Evolutionary conservation across 2,113 vertebrate genomes (phyloP).

Genomic region (Sceloporus undulatus): DNA sequence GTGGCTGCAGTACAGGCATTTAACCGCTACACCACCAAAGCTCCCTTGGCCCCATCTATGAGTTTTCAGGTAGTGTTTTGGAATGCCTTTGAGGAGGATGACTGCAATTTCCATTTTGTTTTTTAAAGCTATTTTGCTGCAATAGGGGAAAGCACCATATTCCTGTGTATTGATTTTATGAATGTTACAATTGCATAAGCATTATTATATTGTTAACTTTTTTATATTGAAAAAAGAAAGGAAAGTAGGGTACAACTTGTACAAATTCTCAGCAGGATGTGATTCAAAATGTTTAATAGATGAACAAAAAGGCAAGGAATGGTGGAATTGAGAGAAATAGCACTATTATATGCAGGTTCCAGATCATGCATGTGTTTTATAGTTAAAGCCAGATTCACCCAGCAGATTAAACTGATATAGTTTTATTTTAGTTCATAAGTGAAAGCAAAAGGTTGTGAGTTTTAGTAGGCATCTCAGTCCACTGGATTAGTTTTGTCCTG

Average conservation of each 20-base stretch:
- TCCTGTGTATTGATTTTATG: not conserved
- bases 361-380: not conserved
- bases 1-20: no score
- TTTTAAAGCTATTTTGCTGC: no score
- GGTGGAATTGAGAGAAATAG: no score
- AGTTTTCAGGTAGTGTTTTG: not conserved
- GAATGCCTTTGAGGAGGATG: not conserved
- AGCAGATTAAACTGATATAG: not conserved
- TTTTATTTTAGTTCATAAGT: not conserved
- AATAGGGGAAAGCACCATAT: not conserved
- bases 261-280: not conserved
- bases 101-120: not conserved
- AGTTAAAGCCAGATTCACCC: not conserved
- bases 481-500: not conserved
- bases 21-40: no score
- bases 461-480: not conserved
- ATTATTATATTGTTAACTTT: not conserved
- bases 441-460: not conserved
- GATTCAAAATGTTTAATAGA: not conserved
- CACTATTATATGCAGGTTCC: not conserved
- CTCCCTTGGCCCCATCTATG: not conserved
- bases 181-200: no score
- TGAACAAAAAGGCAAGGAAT: not conserved
- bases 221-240: not conserved
- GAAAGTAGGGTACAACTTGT: no score